phyloP scores from a whole-genome alignment of 1,140 invertebrate species.

The Andrena cerasifolii region DNA sequence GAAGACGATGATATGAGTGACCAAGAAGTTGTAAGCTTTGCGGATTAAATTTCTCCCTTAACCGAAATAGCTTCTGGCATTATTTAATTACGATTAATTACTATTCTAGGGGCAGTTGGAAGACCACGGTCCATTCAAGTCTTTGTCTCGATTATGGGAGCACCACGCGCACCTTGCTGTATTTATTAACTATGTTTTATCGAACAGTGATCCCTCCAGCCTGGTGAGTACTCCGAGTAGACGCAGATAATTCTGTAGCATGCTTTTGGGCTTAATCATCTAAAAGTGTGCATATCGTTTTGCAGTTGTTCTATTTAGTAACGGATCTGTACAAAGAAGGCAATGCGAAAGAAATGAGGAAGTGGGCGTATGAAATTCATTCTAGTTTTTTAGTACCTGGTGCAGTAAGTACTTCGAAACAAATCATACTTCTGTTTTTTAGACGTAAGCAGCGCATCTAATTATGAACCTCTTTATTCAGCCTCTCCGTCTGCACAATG shows the following conservation, averaged over 20 bases:
- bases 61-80: conserved; percentile 27
- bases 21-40: conserved; percentile 87
- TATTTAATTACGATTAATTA: conserved; percentile 51
- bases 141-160: conserved; percentile 86
- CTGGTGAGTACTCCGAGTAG: conserved; percentile 81
- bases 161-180: conserved; percentile 93
- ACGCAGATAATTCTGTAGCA: not conserved
- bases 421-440: conserved; percentile 5
- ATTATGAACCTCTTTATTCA: conserved; percentile 73
- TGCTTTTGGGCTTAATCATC: conserved; percentile 25
- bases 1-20: conserved; percentile 96
- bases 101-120: conserved; percentile 84
- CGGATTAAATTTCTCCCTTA: conserved; percentile 35
- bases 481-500: conserved; percentile 91
- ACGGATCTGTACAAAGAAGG: conserved; percentile 93
- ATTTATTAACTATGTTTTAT: conserved; percentile 94
- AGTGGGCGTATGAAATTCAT: conserved; percentile 99
- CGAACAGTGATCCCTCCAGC: conserved; percentile 92
- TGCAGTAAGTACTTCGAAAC: conserved; percentile 84
- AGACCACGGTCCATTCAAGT: conserved; percentile 92
- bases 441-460: not conserved
- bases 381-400: conserved; percentile 96
- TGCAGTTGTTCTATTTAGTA: conserved; percentile 94
- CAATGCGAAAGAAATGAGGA: conserved; percentile 93
- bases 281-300: conserved; percentile 66